phyloP scores from a whole-genome alignment of 2,888 invertebrate genomes.

The Siphlonurus alternatus region DNA sequence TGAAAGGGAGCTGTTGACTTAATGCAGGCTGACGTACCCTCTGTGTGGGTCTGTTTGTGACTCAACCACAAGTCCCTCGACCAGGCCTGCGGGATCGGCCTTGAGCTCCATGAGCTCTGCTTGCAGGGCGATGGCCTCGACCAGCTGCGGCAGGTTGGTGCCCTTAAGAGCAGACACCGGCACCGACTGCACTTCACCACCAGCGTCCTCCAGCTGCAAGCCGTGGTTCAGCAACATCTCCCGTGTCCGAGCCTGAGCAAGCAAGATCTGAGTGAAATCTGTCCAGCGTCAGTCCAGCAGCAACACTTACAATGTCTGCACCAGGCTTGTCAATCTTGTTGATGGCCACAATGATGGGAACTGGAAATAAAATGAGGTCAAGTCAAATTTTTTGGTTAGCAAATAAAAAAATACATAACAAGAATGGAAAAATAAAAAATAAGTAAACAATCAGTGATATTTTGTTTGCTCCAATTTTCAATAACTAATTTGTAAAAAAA shows the following conservation, averaged over 20 bases:
- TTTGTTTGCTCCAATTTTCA: too few relatives aligned
- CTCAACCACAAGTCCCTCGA: conserved; percentile 85
- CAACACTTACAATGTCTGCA: conserved; percentile 76
- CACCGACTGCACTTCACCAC: conserved; percentile 84
- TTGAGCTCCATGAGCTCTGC: conserved; percentile 77
- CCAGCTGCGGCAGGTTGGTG: conserved; percentile 55
- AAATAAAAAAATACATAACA: not conserved
- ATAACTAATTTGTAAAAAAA: too few relatives aligned
- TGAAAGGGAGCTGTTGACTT: too few relatives aligned
- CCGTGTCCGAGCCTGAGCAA: conserved; percentile 53
- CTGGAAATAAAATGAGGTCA: too few relatives aligned
- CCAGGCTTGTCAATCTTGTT: conserved; percentile 94
- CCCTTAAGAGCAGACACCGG: conserved; percentile 81
- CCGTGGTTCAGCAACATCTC: conserved; percentile 58
- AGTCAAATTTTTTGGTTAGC: conserved; percentile 13
- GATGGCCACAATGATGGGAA: conserved; percentile 90
- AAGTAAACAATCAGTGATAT: too few relatives aligned
- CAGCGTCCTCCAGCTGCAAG: conserved; percentile 66
- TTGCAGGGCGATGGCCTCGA: conserved; percentile 67
- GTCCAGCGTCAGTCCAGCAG: not conserved
- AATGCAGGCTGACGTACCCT: conserved; percentile 33
- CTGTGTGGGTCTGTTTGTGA: conserved; percentile 49
- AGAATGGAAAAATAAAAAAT: conserved; percentile 8
- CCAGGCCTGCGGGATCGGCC: conserved; percentile 65
- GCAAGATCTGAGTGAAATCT: not conserved